Conservation (phyloP, 2,113 vertebrate species). For the Lepus europaeus region DNA sequence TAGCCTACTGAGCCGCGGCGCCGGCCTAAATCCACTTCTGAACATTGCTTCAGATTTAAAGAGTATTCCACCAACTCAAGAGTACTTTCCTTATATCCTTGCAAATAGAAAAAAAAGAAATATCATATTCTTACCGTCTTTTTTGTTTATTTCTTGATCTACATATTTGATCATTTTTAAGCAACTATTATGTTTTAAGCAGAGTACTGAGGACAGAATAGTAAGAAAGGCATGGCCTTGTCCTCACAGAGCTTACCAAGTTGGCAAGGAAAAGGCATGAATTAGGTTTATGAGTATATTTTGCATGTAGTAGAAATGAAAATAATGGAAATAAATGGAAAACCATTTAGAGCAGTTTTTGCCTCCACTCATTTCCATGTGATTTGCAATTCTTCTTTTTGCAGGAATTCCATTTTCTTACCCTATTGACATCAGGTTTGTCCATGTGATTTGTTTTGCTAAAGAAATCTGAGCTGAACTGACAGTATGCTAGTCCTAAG, state of each 20-base stretch:
- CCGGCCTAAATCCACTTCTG: background rate
- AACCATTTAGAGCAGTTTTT: background rate
- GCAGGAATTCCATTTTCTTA: background rate
- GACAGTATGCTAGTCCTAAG: background rate
- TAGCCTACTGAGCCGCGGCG: no score
- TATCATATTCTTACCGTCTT: background rate
- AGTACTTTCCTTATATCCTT: background rate
- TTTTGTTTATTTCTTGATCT: background rate
- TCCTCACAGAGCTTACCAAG: background rate
- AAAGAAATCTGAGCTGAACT: background rate
- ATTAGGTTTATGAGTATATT: background rate
- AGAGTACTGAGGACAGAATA: background rate
- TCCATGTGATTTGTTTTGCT: background rate
- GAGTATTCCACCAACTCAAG: background rate
- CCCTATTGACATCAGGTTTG: background rate
- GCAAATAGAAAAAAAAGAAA: background rate
- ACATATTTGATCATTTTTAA: background rate
- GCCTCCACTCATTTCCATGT: background rate
- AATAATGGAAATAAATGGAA: background rate
- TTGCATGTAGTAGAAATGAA: background rate
- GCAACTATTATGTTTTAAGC: background rate
- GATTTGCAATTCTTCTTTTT: background rate
- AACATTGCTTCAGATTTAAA: background rate
- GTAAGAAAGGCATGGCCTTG: background rate
- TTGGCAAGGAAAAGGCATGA: background rate